A percentile compares a stretch with the other conserved stretches of the same genome.
phyloP scores from a whole-genome alignment of 2,888 invertebrate genomes.

The Xanthorhoe spadicearia region DNA sequence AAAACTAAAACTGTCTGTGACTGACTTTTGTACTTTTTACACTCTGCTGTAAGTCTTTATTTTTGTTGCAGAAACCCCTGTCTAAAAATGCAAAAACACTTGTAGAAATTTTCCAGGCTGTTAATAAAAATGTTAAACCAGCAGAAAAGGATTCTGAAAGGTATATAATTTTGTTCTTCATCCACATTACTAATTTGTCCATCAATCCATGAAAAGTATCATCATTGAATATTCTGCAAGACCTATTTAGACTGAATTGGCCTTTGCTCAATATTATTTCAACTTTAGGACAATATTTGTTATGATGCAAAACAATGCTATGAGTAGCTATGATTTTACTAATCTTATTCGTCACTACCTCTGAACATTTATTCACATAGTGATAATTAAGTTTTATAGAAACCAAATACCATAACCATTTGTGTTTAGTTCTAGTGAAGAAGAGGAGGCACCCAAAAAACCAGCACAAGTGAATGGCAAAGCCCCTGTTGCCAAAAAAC shows the following conservation, averaged over 20 bases:
- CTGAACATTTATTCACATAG: constrained; percentile 48
- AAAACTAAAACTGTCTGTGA: background rate
- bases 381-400: background rate
- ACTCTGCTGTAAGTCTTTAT: background rate
- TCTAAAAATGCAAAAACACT: constrained; percentile 87
- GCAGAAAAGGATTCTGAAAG: constrained; percentile 44
- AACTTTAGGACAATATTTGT: constrained; percentile 2
- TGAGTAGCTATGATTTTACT: constrained; percentile 45
- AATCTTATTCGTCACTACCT: constrained; percentile 76
- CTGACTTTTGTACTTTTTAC: background rate
- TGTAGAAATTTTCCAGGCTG: constrained; percentile 76
- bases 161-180: constrained; percentile 36
- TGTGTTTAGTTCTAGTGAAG: constrained; percentile 61
- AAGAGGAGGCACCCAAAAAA: constrained; percentile 63
- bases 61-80: constrained; percentile 81
- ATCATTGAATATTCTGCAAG: no score
- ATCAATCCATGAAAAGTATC: no score
- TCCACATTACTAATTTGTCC: background rate
- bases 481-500: constrained; percentile 59
- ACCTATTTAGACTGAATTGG: background rate
- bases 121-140: constrained; percentile 39
- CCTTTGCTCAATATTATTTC: background rate
- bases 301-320: constrained; percentile 34
- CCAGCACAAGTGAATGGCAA: constrained; percentile 64
- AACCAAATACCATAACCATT: background rate